Conservation (phyloP, 2,888 invertebrate species). For the Cheilosia scutellata region DNA sequence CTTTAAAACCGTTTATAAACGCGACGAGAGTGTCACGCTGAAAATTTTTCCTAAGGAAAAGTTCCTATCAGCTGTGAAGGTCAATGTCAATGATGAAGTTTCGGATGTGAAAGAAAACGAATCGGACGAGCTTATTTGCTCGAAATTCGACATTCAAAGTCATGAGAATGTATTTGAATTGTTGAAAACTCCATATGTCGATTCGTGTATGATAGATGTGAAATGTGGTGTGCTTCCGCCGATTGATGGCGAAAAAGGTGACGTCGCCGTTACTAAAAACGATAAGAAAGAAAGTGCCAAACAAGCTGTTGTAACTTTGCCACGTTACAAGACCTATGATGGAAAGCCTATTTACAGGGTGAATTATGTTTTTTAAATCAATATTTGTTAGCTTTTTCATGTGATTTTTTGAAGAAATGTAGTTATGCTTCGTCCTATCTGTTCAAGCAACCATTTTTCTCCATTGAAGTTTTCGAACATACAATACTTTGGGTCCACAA, state of each 20-base stretch:
- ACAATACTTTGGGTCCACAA: too few species aligned
- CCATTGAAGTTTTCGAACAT: too few species aligned
- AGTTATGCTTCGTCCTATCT: too few species aligned
- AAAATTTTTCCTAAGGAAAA: slow-evolving; percentile 70
- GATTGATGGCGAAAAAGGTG: slow-evolving; percentile 70
- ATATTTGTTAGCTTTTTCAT: not conserved
- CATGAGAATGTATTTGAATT: slow-evolving; percentile 47
- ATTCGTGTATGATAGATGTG: slow-evolving; percentile 61
- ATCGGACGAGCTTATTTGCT: slow-evolving; percentile 45
- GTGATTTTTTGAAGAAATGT: not conserved
- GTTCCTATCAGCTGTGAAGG: slow-evolving; percentile 51
- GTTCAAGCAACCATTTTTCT: too few species aligned
- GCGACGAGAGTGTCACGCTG: slow-evolving; percentile 57
- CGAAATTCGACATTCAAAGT: slow-evolving; percentile 63
- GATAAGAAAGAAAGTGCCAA: not conserved
- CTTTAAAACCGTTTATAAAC: slow-evolving; percentile 70
- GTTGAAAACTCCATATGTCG: slow-evolving; percentile 63
- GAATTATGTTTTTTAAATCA: slow-evolving; percentile 27
- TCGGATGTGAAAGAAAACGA: not conserved
- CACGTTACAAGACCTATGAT: slow-evolving; percentile 77
- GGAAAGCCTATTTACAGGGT: slow-evolving; percentile 78
- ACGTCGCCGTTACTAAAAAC: not conserved
- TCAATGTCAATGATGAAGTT: slow-evolving; percentile 26
- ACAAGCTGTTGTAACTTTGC: not conserved
- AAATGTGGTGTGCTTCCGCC: slow-evolving; percentile 63